These are phyloP conservation scores for Macrotis lagotis DNA, from an alignment of 2,113 vertebrate genomes.

Conservation along the genomic window DNA sequence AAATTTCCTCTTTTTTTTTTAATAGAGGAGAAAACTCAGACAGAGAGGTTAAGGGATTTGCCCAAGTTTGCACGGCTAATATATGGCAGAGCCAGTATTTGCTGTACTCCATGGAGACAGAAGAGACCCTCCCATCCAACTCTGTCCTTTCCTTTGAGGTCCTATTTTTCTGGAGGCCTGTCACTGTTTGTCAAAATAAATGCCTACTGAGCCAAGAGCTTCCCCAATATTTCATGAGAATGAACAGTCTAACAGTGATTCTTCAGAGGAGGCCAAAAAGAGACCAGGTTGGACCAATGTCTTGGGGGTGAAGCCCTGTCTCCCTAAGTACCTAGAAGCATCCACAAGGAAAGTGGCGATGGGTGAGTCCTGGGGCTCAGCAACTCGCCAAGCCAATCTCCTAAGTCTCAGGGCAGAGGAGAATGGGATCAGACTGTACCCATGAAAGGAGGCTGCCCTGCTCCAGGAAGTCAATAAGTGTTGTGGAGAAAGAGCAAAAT, in stretches of 20 bases:
- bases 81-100: not conserved
- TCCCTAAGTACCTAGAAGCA: not conserved
- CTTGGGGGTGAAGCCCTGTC: accelerated
- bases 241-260: not conserved
- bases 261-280: not conserved
- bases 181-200: not conserved
- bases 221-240: not conserved
- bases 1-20: not conserved
- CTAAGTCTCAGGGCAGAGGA: not conserved
- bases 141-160: not conserved
- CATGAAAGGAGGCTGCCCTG: no score
- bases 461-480: not conserved
- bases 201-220: not conserved
- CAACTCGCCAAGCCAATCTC: not conserved
- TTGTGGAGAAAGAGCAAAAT: not conserved
- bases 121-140: not conserved
- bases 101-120: not conserved
- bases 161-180: not conserved
- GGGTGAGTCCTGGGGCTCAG: no score
- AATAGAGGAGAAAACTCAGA: not conserved
- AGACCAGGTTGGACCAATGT: not conserved
- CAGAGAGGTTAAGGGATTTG: not conserved
- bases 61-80: not conserved
- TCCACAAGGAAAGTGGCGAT: not conserved
- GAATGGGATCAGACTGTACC: no score